Conservation (phyloP, 2,888 invertebrate species). For the Torymus aiolomorphi region DNA sequence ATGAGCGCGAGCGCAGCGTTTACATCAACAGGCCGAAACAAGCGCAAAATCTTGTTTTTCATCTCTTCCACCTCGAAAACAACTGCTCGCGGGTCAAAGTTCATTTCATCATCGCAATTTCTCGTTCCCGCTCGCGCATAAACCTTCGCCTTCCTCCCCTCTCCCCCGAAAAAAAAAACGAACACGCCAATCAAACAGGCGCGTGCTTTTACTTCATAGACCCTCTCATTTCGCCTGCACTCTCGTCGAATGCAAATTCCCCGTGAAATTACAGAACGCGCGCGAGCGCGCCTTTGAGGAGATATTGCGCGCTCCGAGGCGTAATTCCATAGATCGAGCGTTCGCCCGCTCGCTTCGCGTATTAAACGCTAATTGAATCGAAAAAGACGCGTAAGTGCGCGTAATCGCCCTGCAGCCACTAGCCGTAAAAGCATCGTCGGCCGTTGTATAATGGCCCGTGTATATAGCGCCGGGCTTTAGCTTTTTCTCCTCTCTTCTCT, state of each 20-base stretch:
- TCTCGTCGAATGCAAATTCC: background rate
- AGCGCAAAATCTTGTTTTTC: no score
- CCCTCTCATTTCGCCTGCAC: background rate
- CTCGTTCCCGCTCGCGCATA: no score
- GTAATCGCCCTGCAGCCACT: background rate
- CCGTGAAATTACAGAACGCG: background rate
- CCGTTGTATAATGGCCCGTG: no score
- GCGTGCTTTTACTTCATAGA: background rate
- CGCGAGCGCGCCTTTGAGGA: conserved; percentile 4
- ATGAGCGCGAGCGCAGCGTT: no score
- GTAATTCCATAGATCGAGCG: conserved; percentile 2
- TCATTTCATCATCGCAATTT: no score
- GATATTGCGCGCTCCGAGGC: conserved; percentile 2
- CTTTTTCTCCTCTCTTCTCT: background rate
- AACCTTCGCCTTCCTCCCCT: no score
- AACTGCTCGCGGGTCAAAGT: no score
- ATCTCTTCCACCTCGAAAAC: no score
- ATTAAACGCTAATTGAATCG: conserved; percentile 41
- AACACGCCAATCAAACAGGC: no score
- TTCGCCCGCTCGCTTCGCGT: background rate
- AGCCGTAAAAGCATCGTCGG: background rate
- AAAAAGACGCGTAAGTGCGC: conserved; percentile 21
- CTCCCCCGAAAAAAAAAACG: no score
- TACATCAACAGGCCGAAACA: no score
- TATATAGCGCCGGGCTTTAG: background rate